These are phyloP conservation scores for Anthoscopus minutus DNA, from an alignment of 2,113 vertebrate genomes.

Conservation along the genomic window DNA sequence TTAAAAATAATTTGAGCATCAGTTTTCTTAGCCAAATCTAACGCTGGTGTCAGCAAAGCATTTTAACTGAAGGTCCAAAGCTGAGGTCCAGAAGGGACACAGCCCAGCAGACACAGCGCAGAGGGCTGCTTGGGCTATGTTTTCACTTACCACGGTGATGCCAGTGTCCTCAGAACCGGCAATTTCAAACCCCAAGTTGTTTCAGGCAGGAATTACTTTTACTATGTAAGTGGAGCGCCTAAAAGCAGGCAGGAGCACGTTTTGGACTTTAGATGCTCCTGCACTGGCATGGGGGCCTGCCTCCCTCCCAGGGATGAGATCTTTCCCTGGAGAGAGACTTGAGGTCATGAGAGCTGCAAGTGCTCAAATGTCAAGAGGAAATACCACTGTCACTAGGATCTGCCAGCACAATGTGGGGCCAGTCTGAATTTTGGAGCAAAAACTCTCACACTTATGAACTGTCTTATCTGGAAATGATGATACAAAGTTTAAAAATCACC, in stretches of 20 bases:
- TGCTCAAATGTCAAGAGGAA: not conserved
- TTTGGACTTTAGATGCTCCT: not conserved
- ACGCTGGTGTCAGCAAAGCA: not conserved
- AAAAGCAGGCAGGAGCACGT: not conserved
- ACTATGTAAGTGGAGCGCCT: not conserved
- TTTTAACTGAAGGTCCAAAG: not conserved
- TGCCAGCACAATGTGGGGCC: not conserved
- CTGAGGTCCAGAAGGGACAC: not conserved
- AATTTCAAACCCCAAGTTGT: not conserved
- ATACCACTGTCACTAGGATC: accelerated
- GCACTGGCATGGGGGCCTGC: not conserved
- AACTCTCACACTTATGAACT: not conserved
- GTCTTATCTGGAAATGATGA: not conserved
- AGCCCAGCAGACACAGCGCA: not conserved
- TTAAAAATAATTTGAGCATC: not conserved
- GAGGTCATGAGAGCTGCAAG: not conserved
- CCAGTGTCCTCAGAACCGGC: not conserved
- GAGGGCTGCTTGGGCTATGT: not conserved
- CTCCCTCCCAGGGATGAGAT: not conserved
- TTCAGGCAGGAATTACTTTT: not conserved
- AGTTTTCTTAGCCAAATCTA: not conserved
- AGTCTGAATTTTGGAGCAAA: not conserved
- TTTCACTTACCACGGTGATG: not conserved
- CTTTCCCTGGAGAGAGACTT: not conserved
- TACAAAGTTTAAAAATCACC: not conserved